Base-by-base conservation (phyloP, 2,797 vertebrate genomes). In the Manis pentadactyla region DNA sequence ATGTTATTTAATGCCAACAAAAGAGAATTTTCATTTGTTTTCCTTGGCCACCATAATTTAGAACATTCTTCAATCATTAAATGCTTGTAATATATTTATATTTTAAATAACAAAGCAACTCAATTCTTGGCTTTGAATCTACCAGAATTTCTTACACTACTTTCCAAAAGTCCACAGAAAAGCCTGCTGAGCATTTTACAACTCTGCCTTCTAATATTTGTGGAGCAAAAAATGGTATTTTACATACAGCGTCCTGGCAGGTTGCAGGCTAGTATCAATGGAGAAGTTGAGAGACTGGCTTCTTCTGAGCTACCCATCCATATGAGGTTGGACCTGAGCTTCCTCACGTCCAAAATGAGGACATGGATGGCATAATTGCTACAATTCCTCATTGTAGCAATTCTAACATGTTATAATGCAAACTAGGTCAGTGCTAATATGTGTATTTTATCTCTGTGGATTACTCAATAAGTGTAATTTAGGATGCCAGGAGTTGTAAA, bases 131-230 rank as follows among this genome's bases (percentile, higher is more conserved):
- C 34, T 92, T 73, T 59, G 55, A 75, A 82, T 29, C 31, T 4
- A 68, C 29, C 42, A 31, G 17, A 42, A 55, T 61, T 79, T 53
- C 17, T 59, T 59, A 31, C 11, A 12, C 10, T 37, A 31, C 31
- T 90, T 93, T 77, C 29, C 0, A 71, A 63, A 93, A 68, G 39
- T 37, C 15, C 18, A 64, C 89, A 89, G 69, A 84, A 94, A 86
- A 88, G 51, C 10, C 23, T 18, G 3, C 10, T 71, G 0, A 83
- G 18, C 46, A 89, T 75, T 90, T 84, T 90, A 8, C 2, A 75
- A 53, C 59, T 91, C 61, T 75, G 51, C 31, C 59, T 94, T 55
- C 4, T 3, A 91, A 79, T n/a, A 78, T 23, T 57, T 74, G 87
- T 39, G 21, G 64, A 64, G 6, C 29, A 57, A 90, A 87, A 68